These are phyloP conservation scores for Gobionotothen gibberifrons DNA, from an alignment of 2,797 vertebrate genomes.

Conservation along the genomic window DNA sequence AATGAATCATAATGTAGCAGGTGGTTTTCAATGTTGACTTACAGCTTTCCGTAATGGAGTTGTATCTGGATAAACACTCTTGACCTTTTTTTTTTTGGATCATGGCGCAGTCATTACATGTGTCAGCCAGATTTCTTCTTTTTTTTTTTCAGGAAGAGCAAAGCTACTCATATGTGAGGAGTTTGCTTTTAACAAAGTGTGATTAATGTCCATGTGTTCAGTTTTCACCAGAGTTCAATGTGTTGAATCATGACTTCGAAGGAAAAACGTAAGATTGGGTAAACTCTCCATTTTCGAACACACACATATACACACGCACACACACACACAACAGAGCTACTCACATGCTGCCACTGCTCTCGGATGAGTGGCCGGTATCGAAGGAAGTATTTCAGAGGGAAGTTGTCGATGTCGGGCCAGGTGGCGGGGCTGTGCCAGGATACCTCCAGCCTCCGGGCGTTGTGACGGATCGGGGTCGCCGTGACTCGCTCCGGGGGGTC, in stretches of 20 bases:
- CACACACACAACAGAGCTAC: constrained; percentile 53
- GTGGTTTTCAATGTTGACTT: constrained; percentile 43
- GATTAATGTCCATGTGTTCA: constrained; percentile 23
- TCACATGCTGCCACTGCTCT: constrained; percentile 98
- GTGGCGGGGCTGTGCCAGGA: constrained; percentile 94
- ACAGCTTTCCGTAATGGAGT: constrained; percentile 28
- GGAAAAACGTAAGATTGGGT: not conserved
- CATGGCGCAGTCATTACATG: constrained; percentile 17
- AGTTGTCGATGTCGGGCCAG: constrained; percentile 95
- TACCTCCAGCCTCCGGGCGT: constrained; percentile 91
- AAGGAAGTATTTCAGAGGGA: constrained; percentile 97
- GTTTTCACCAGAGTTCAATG: constrained; percentile 12
- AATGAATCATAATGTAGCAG: constrained; percentile 38
- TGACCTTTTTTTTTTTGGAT: constrained; percentile 18
- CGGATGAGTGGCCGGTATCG: constrained; percentile 96
- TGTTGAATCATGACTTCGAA: constrained; percentile 7
- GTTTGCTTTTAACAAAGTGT: constrained; percentile 10
- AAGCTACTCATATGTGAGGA: not conserved
- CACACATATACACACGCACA: not conserved
- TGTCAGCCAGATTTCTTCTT: constrained; percentile 20
- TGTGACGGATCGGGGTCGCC: constrained; percentile 90
- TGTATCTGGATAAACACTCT: constrained; percentile 40
- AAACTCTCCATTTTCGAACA: not conserved
- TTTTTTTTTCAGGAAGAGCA: not conserved
- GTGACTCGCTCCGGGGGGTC: constrained; percentile 95